phyloP scores from a whole-genome alignment of 1,140 invertebrate species.

The Thaumetopoea pityocampa region DNA sequence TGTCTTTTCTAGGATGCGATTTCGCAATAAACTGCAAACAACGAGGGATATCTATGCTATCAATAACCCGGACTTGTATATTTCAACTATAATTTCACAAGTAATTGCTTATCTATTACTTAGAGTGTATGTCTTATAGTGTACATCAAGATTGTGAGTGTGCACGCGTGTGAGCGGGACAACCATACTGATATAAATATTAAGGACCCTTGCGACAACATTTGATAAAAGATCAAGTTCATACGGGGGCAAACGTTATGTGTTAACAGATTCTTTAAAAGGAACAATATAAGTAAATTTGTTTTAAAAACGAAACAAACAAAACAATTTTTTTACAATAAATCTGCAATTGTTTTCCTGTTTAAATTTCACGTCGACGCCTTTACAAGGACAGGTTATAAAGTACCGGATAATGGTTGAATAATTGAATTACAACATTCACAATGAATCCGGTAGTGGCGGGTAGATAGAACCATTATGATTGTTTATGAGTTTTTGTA shows the following conservation, averaged over 20 bases:
- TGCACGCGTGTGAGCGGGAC: slow-evolving; percentile 34
- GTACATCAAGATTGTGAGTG: slow-evolving; percentile 4
- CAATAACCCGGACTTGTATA: too few relatives aligned
- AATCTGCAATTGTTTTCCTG: too few relatives aligned
- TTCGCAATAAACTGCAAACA: too few relatives aligned
- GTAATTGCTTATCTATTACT: neutral
- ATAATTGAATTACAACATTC: slow-evolving; percentile 34
- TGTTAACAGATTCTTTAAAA: too few relatives aligned
- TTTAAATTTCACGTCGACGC: too few relatives aligned
- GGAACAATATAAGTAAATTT: too few relatives aligned
- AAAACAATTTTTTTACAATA: neutral
- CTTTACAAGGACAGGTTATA: neutral
- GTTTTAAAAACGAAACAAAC: too few relatives aligned
- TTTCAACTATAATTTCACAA: too few relatives aligned
- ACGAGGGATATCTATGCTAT: too few relatives aligned
- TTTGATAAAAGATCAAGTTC: slow-evolving; percentile 70
- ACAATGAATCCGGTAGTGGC: slow-evolving; percentile 52
- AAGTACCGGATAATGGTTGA: slow-evolving; percentile 17
- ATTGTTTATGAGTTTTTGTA: slow-evolving; percentile 28
- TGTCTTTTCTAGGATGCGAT: too few relatives aligned
- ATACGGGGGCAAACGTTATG: slow-evolving; percentile 40
- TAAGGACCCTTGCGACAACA: slow-evolving; percentile 38
- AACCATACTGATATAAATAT: slow-evolving; percentile 53
- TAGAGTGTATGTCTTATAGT: neutral
- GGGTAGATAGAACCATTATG: slow-evolving; percentile 37